These are phyloP conservation scores for Drosophila anomelani DNA, from an alignment of 2,888 invertebrate species.

Conservation along the genomic window DNA sequence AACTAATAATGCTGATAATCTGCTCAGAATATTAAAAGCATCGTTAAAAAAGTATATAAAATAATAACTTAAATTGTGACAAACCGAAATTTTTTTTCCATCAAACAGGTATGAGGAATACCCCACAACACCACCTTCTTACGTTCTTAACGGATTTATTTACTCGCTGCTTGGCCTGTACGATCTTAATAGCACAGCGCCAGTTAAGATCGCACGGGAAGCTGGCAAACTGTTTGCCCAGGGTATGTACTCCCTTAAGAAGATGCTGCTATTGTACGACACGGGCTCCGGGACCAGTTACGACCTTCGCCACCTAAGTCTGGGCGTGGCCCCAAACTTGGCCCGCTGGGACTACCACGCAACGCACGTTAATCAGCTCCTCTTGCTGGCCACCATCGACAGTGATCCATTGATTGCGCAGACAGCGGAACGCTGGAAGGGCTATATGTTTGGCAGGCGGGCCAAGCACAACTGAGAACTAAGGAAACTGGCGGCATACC, in stretches of 20 bases:
- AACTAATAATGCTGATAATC: neutral
- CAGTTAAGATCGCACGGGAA: slow-evolving; percentile 88
- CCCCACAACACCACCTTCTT: slow-evolving; percentile 96
- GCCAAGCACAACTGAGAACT: slow-evolving; percentile 94
- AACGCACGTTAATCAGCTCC: slow-evolving; percentile 97
- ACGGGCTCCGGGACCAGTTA: slow-evolving; percentile 98
- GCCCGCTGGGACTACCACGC: slow-evolving; percentile 99
- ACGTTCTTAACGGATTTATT: slow-evolving; percentile 99
- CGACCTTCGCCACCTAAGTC: slow-evolving; percentile 96
- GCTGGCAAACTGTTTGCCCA: slow-evolving; percentile 92
- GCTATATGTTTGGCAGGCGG: slow-evolving; percentile 97
- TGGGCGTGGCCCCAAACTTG: slow-evolving; percentile 94
- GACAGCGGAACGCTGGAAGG: slow-evolving; percentile 96
- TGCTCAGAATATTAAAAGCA: too few species aligned
- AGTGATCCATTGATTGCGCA: slow-evolving; percentile 91
- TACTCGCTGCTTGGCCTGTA: slow-evolving; percentile 98
- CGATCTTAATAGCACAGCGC: slow-evolving; percentile 94
- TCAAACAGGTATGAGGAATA: slow-evolving; percentile 96
- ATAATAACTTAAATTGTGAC: too few species aligned
- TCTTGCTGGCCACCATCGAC: slow-evolving; percentile 94
- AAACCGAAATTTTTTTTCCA: too few species aligned
- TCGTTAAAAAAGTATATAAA: too few species aligned
- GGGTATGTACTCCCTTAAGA: slow-evolving; percentile 94
- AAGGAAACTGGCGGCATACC: slow-evolving; percentile 65
- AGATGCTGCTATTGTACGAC: slow-evolving; percentile 95